A percentile compares a stretch with the other conserved stretches of the same genome.
phyloP scores from a whole-genome alignment of 1,140 invertebrate species.

The Cheumatopsyche charites region DNA sequence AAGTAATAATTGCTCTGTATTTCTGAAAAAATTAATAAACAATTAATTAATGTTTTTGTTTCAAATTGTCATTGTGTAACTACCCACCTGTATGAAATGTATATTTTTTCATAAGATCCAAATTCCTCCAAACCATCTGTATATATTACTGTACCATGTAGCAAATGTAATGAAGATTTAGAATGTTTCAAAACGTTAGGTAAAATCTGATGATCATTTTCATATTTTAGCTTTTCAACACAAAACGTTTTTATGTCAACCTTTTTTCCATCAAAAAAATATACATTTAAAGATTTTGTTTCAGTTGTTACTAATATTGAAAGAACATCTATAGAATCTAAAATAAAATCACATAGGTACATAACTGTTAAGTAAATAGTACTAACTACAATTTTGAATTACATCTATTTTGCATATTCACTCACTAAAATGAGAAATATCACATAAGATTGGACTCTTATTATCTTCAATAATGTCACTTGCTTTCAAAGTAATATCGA shows the following conservation, averaged over 20 bases:
- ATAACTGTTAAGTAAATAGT: neutral
- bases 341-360: conserved; percentile 22
- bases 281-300: conserved; percentile 29
- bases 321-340: conserved; percentile 33
- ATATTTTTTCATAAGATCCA: conserved; percentile 14
- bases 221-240: conserved; percentile 32
- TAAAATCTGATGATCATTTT: neutral
- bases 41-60: neutral
- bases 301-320: conserved; percentile 26
- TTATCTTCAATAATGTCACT: conserved; percentile 22
- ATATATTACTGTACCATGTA: conserved; percentile 32
- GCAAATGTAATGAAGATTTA: conserved; percentile 31
- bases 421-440: conserved; percentile 32
- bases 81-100: conserved; percentile 25
- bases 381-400: neutral
- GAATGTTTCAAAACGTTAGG: conserved; percentile 31
- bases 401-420: neutral
- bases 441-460: conserved; percentile 33
- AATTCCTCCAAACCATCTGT: neutral
- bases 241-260: conserved; percentile 14
- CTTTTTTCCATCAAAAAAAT: conserved; percentile 1
- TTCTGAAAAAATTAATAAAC: conserved; percentile 28
- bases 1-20: conserved; percentile 33
- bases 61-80: neutral
- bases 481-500: conserved; percentile 29